Evolutionary conservation across 2,888 invertebrate genomes (phyloP).

Genomic region (Eupithecia subumbrata): DNA sequence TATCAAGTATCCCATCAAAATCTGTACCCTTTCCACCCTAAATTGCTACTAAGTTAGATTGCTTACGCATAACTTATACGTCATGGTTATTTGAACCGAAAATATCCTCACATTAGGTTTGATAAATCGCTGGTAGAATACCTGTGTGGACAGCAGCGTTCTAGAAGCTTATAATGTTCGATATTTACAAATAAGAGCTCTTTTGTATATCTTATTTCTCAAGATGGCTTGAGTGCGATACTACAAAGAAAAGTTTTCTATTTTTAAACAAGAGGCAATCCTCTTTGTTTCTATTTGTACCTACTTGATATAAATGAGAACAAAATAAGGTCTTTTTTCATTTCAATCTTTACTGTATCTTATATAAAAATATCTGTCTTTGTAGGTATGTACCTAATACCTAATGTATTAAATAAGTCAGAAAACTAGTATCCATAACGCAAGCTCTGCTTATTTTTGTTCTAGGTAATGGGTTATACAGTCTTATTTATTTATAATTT

Average conservation of each 20-base stretch:
- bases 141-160: neutral
- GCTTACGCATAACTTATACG: slow-evolving; percentile 52
- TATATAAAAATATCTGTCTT: neutral
- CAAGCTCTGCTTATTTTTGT: neutral
- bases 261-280: neutral
- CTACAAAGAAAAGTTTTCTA: neutral
- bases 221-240: neutral
- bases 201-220: neutral
- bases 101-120: slow-evolving; percentile 49
- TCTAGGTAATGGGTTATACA: neutral
- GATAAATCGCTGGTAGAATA: slow-evolving; percentile 46
- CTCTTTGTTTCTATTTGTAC: neutral
- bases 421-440: neutral
- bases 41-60: slow-evolving; percentile 52
- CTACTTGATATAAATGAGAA: neutral
- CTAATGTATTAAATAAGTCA: neutral
- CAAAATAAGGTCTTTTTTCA: neutral
- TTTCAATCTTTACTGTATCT: neutral
- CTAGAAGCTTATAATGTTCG: neutral
- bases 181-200: neutral
- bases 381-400: neutral
- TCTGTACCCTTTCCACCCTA: neutral
- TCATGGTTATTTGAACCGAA: slow-evolving; percentile 46
- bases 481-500: neutral
- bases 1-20: slow-evolving; percentile 28